A percentile compares a stretch with the other conserved stretches of the same genome.
Conservation (phyloP, 1,140 invertebrate species). For the Episyrphus balteatus region DNA sequence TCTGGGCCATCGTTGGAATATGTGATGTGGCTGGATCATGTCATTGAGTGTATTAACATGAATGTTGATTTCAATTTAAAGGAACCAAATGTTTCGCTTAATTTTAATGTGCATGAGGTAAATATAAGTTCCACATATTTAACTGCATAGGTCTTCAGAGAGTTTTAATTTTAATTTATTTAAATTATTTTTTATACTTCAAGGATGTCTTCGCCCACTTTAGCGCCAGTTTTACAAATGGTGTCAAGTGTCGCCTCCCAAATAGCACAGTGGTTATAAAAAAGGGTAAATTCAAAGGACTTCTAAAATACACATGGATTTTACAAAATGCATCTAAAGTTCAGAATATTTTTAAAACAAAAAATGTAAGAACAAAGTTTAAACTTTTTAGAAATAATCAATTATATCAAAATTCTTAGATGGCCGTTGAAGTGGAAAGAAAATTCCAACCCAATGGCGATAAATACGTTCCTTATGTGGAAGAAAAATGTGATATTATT, state of each 20-base stretch:
- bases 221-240: constrained; percentile 22
- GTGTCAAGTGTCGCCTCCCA: constrained; percentile 23
- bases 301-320: constrained; percentile 25
- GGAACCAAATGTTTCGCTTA: constrained; percentile 9
- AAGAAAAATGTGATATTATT: not conserved
- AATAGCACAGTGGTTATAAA: constrained; percentile 15
- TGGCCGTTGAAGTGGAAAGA: constrained; percentile 16
- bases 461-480: constrained; percentile 19
- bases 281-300: constrained; percentile 23
- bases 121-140: not conserved
- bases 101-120: constrained; percentile 24
- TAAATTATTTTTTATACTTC: not conserved
- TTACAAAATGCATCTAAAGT: constrained; percentile 18
- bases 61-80: constrained; percentile 10
- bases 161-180: not conserved
- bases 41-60: constrained; percentile 25
- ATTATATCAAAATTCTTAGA: constrained; percentile 6
- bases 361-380: constrained; percentile 15
- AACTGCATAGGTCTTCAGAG: too few relatives aligned
- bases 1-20: constrained; percentile 18
- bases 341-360: constrained; percentile 22
- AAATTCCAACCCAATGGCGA: constrained; percentile 14
- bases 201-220: constrained; percentile 30
- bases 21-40: constrained; percentile 27
- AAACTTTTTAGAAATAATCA: not conserved